Base-by-base conservation (phyloP, 2,888 invertebrate species). In the Luperina testacea region DNA sequence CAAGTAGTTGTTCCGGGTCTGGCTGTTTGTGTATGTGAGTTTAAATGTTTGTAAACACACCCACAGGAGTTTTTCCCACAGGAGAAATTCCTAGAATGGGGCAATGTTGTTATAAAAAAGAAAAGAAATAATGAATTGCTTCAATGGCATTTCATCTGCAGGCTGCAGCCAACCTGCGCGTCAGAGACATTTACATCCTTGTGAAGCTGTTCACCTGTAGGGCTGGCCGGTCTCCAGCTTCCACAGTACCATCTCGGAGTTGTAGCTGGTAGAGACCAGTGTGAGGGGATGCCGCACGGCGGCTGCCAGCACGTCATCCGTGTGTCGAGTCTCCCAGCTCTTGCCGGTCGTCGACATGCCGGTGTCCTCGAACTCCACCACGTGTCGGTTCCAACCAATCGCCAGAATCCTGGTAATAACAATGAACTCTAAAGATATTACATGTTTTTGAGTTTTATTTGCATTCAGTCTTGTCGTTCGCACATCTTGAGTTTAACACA, bases 231-330 rank as follows among this genome's bases (percentile, higher is more conserved):
- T 98, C 94, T 98, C 98, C 75, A 98, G 95, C 85, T 98, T 97
- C 98, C 99, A 99, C 85, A 99, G 97, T 32, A 98, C 96, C 72
- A 99, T 96, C 93, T 98, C 98, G 0, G 99, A 99, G 88, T 98
- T 98, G 93, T 98, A 98, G n/a, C 98, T 98, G 86, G 97, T 97
- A 5, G 99, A 98, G 65, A 98, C 98, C 51, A 99, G 94, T 32
- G 98, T 97, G 90, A 98, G 97, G 0, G 98, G 98, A 38, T 97
- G 88, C 84, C 97, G 97, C 2, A 97, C 97, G 63, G 98, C 97
- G 1, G 98, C 97, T 51, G 98, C 97, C 72, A 98, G 97, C 85
- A 99, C 98, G 92, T 98, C 98, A 88, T 98, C 98, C 0, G 97
- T 95, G 94, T 99, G 98, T 27, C 97, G 97, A 67, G 96, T 96